Conservation (phyloP, 2,113 vertebrate genomes). For the Charina bottae region DNA sequence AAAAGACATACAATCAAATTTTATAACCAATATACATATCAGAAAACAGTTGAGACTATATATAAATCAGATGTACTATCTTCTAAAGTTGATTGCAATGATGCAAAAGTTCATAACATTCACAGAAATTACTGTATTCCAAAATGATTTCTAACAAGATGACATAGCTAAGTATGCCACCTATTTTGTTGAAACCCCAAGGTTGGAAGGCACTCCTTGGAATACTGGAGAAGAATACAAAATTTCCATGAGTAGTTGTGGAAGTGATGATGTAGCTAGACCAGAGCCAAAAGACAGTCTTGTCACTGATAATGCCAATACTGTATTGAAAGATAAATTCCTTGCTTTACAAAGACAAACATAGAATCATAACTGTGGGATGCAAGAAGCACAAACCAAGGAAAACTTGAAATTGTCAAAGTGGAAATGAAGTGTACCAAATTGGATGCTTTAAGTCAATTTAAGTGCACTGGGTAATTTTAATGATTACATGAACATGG, state of each 20-base stretch:
- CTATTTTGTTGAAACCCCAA: not conserved
- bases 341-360: not conserved
- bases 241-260: not conserved
- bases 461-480: not conserved
- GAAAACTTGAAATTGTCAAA: not conserved
- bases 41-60: not conserved
- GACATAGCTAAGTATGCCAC: not conserved
- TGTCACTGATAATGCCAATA: not conserved
- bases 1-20: not conserved
- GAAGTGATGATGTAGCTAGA: not conserved
- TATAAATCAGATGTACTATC: not conserved
- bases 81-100: not conserved
- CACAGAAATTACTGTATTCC: not conserved
- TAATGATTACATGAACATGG: too few species aligned
- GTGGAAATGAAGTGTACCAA: not conserved
- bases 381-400: not conserved
- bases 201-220: not conserved
- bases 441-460: not conserved
- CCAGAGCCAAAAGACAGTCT: not conserved
- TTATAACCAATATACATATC: not conserved
- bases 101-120: not conserved
- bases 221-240: not conserved
- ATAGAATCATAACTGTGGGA: not conserved
- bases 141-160: not conserved
- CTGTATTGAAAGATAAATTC: not conserved